A percentile compares a stretch with the other conserved stretches of the same genome.
These are phyloP conservation scores for Malacoraja senta DNA, from an alignment of 2,797 vertebrate species.

Conservation along the genomic window DNA sequence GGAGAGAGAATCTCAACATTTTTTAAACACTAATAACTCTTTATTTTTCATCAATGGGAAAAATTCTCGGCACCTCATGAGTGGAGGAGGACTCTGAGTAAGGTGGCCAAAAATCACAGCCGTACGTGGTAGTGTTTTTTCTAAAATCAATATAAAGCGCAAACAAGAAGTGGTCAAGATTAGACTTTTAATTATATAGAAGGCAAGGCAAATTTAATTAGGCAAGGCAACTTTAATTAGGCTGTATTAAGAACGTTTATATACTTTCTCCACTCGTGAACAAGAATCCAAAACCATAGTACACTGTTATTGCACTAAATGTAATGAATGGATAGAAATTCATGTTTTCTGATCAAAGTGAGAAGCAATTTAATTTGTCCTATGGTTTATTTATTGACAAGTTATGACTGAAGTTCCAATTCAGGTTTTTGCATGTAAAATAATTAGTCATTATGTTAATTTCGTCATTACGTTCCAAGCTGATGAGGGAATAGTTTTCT, in stretches of 20 bases:
- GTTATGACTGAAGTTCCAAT: not conserved
- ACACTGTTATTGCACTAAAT: not conserved
- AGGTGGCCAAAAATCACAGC: too few relatives aligned
- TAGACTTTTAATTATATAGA: too few relatives aligned
- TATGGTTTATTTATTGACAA: not conserved
- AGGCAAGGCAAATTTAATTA: too few relatives aligned
- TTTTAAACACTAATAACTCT: too few relatives aligned
- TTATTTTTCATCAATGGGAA: too few relatives aligned
- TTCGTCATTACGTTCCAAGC: not conserved
- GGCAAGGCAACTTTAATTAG: too few relatives aligned
- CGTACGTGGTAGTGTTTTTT: too few relatives aligned
- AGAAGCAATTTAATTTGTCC: not conserved
- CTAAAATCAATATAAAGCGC: too few relatives aligned
- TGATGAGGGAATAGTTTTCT: not conserved
- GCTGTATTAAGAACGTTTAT: not conserved
- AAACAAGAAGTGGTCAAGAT: too few relatives aligned
- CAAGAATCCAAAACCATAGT: not conserved
- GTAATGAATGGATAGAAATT: not conserved
- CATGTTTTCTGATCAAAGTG: not conserved
- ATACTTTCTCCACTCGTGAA: not conserved
- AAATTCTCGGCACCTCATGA: too few relatives aligned
- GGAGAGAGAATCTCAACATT: too few relatives aligned
- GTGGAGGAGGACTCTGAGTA: too few relatives aligned
- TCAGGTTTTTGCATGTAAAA: not conserved
- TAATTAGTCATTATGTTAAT: slow-evolving; percentile 8